Evolutionary conservation across 2,797 vertebrate genomes (phyloP), one percentile per base, ranked within the genome.

Genomic region (Malacoraja senta): DNA sequence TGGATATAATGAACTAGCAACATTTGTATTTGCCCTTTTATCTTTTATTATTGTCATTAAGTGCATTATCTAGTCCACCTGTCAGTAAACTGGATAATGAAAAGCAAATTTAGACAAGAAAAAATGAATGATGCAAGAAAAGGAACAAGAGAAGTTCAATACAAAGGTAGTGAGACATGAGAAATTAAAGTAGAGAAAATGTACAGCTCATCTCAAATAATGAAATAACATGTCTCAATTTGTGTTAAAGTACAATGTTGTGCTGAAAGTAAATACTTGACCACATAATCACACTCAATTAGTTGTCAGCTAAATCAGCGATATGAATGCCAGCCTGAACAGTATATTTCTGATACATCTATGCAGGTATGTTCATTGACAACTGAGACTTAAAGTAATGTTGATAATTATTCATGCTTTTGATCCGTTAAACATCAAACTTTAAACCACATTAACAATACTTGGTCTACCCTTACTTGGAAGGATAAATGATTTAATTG

Each of bases 111-210:
- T 74, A 74, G 38, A 44, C 35, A 17, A 44, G 90, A 58, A 9
- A 91, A 71, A 38, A 58, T 92, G 76, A 92, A 92, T 92, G 65
- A 26, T 74, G 13, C 65, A 71, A 90, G 63, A 76, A 92, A 53
- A 92, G 29, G 12, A 92, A 58, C 38, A 76, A 76, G 0, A 58
- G 71, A 58, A 92, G 24, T 76, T 0, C 90, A 76, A 53, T 76
- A 38, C 21, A 29, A 91, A 91, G 32, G 15, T 71, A 91, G n/a
- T 71, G 63, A 91, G 88, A 72, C 68, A 91, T 72, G 88, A 72
- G 38, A 71, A 74, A 91, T 72, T 65, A 91, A 91, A 76, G 72
- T 26, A 24, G 38, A 91, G 65, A 91, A 91, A 91, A 92, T 53
- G 35, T 74, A 76, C 71, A 74, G 35, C 72, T 92, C 71, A 74